phyloP scores from a whole-genome alignment of 2,888 invertebrate species.

The Mythimna pallens region DNA sequence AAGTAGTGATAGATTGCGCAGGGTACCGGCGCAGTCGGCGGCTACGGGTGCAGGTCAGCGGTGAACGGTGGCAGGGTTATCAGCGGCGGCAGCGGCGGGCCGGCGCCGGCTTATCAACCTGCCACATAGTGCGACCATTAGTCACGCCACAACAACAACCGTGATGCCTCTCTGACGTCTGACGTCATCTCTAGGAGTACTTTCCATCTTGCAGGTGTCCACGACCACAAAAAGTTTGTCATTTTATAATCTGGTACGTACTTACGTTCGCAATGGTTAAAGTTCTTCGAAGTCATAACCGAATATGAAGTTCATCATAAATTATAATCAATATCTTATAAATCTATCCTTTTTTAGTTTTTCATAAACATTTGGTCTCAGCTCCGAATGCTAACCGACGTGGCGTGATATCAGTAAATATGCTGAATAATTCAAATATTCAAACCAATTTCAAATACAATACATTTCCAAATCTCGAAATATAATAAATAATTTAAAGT shows the following conservation, averaged over 20 bases:
- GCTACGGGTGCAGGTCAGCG: constrained; percentile 60
- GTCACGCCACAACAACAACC: constrained; percentile 67
- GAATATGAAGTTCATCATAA: background rate
- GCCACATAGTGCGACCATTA: constrained; percentile 77
- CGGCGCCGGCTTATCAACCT: constrained; percentile 79
- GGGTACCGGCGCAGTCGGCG: constrained; percentile 36
- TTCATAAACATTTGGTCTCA: constrained; percentile 1
- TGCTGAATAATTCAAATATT: constrained; percentile 42
- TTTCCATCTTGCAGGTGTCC: constrained; percentile 39
- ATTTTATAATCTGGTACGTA: background rate
- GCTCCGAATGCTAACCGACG: constrained; percentile 3
- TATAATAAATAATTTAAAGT: constrained; percentile 34
- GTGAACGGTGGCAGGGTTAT: constrained; percentile 66
- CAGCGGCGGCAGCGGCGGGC: constrained; percentile 58
- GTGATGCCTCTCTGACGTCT: constrained; percentile 45
- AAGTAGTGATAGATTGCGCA: constrained; percentile 32
- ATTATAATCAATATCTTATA: background rate
- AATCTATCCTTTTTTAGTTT: background rate
- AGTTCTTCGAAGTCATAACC: background rate
- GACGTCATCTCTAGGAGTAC: constrained; percentile 45
- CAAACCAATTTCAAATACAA: constrained; percentile 31
- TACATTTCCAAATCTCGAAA: constrained; percentile 17
- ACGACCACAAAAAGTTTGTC: constrained; percentile 13
- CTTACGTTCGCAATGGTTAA: background rate
- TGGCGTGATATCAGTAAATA: constrained; percentile 18